phyloP scores from a whole-genome alignment of 2,113 vertebrate species.

The Salvator merianae region DNA sequence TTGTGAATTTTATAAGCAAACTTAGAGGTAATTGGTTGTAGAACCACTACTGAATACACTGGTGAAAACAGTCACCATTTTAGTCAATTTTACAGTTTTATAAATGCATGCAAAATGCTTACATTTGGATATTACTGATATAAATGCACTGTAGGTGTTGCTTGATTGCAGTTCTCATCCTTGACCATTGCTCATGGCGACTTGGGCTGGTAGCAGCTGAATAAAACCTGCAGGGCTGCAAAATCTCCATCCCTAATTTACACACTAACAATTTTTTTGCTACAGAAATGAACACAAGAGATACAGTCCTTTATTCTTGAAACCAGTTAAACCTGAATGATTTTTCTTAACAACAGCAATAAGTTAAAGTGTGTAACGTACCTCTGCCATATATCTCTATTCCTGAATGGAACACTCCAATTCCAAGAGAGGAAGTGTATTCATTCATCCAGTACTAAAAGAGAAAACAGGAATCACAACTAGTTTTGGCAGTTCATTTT shows the following conservation, averaged over 20 bases:
- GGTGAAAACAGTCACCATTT: slow-evolving; percentile 35
- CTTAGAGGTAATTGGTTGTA: background rate
- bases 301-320: background rate
- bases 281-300: background rate
- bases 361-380: slow-evolving; percentile 57
- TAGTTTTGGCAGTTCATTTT: slow-evolving; percentile 10
- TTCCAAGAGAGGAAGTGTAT: slow-evolving; percentile 96
- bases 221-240: background rate
- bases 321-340: background rate
- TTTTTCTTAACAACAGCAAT: background rate
- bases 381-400: slow-evolving; percentile 98
- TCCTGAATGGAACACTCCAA: slow-evolving; percentile 98
- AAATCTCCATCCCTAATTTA: background rate
- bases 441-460: slow-evolving; percentile 99
- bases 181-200: background rate
- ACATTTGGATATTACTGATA: background rate
- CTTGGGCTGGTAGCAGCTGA: background rate
- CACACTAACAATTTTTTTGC: background rate
- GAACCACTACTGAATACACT: background rate
- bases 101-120: background rate
- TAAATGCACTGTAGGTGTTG: background rate
- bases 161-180: background rate
- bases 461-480: slow-evolving; percentile 1
- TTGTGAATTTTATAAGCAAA: background rate
- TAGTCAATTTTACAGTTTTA: background rate